Base-by-base conservation (phyloP, 2,888 invertebrate genomes). In the Gastrophysa polygoni region DNA sequence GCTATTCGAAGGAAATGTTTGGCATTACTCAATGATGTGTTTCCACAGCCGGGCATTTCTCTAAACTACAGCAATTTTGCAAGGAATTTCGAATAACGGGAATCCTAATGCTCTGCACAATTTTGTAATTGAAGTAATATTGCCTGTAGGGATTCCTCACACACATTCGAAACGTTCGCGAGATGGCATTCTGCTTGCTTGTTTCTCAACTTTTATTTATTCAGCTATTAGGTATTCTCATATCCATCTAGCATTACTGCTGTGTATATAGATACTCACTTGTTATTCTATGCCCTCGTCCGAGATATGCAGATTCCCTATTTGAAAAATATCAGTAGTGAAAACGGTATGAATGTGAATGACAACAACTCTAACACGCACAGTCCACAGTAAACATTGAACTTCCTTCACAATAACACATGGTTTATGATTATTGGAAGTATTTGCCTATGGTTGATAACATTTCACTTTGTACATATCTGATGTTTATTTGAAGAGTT, bases 121-220 rank as follows among this genome's bases (percentile, higher is more conserved):
- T 62, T 54, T 38, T 52, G 52, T 62, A 62, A 62, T 58, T 57
- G 57, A 54, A 57, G 61, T 62, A 62, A 62, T 58, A 62, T 49
- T 57, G 38, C 54, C 61, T 38, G 14, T 46, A 62, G 24, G 52
- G 57, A 62, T 62, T 57, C 61, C 61, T 54, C 48, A 58, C 61
- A 58, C 61, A 49, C 61, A 62, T 52, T 47, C 38, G 43, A 61
- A 51, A 48, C 61, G 52, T 61, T 61, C n/a, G n/a, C n/a, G n/a
- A n/a, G n/a, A n/a, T n/a, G n/a, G n/a, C n/a, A n/a, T n/a, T n/a
- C n/a, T n/a, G n/a, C n/a, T n/a, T n/a, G n/a, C 57, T 57, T 57
- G 61, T 58, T 58, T 51, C 57, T 56, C 17, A 38, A 57, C 52
- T 62, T 62, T 58, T 54, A 58, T 62, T 47, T 58, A 58, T 62